Conservation (phyloP, 2,797 vertebrate genomes). For the Lacerta bilineata region DNA sequence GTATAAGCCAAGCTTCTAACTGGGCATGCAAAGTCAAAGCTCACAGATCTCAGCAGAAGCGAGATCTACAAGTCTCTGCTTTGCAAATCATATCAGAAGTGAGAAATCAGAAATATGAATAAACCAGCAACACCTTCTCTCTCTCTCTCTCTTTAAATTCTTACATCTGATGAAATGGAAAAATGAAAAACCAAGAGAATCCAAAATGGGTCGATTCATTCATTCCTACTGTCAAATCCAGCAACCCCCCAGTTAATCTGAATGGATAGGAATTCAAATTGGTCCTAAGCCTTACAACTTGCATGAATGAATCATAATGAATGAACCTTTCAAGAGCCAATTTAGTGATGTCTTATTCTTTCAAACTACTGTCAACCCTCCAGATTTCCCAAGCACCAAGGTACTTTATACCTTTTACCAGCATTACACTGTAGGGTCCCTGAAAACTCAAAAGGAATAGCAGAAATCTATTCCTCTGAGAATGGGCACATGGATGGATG, state of each 20-base stretch:
- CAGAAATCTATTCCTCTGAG: neutral
- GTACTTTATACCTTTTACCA: neutral
- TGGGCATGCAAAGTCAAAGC: neutral
- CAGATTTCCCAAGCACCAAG: neutral
- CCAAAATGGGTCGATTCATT: no score
- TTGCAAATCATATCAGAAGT: neutral
- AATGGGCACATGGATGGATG: neutral
- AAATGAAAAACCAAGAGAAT: no score
- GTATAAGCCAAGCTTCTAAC: slow-evolving; percentile 8
- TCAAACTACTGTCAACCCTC: neutral
- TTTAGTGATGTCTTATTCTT: neutral
- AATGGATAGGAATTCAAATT: neutral
- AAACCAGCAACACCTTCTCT: no score
- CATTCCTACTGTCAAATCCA: no score
- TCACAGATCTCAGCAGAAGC: neutral
- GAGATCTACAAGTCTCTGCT: neutral
- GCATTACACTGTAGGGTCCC: neutral
- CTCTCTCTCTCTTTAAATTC: no score
- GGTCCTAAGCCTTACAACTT: neutral
- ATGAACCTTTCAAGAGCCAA: neutral
- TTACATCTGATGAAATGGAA: no score
- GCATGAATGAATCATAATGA: neutral
- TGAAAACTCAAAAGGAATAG: neutral
- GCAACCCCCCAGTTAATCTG: no score
- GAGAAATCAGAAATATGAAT: neutral